Evolutionary conservation across 2,888 invertebrate genomes (phyloP).

Genomic region (Agrochola lota): DNA sequence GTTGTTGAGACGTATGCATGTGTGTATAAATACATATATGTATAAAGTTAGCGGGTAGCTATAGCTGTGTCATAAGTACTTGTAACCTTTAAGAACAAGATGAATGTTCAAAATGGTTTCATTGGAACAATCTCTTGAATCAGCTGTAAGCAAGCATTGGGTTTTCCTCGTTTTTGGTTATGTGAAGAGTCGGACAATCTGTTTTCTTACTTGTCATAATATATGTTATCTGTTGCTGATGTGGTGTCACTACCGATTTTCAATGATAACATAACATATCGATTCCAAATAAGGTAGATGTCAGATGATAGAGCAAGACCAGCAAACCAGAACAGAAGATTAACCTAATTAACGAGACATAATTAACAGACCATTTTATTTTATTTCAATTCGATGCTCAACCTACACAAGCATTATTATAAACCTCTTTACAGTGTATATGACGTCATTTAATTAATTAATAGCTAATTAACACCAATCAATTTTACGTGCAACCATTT

Average conservation of each 20-base stretch:
- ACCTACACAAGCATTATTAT: not conserved
- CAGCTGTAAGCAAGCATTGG: slow-evolving; percentile 5
- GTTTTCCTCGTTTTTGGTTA: slow-evolving; percentile 1
- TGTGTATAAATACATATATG: slow-evolving; percentile 36
- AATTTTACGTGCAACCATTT: not conserved
- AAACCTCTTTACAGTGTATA: not conserved
- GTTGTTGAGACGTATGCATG: slow-evolving; percentile 36
- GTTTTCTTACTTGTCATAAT: not conserved
- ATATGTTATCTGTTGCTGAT: slow-evolving; percentile 23
- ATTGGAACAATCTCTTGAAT: slow-evolving; percentile 11
- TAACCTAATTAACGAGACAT: slow-evolving; percentile 20
- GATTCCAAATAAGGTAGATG: not conserved
- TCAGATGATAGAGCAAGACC: slow-evolving; percentile 24
- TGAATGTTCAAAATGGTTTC: slow-evolving; percentile 17
- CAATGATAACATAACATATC: slow-evolving; percentile 11
- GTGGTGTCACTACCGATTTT: slow-evolving; percentile 10
- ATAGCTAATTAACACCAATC: not conserved
- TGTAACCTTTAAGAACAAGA: slow-evolving; percentile 48
- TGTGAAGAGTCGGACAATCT: slow-evolving; percentile 24
- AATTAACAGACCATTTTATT: not conserved
- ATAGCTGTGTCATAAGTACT: slow-evolving; percentile 17
- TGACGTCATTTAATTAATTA: not conserved
- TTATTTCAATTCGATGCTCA: not conserved
- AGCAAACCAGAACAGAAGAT: not conserved
- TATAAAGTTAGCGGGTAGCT: slow-evolving; percentile 21